Conservation (phyloP, 2,113 vertebrate species). For the Vicugna pacos region DNA sequence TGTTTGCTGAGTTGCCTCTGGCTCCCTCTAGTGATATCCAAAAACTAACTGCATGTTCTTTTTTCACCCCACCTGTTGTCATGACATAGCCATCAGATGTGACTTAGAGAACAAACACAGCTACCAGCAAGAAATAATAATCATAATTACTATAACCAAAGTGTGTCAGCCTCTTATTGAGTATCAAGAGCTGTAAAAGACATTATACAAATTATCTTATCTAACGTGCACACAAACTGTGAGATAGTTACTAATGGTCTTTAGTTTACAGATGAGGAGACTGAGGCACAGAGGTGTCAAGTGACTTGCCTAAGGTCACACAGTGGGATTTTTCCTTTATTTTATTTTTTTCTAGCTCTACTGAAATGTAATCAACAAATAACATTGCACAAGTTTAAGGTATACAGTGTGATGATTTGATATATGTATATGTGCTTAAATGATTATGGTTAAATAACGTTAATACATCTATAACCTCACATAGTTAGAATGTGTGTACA, state of each 20-base stretch:
- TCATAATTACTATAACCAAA: not conserved
- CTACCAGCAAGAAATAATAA: not conserved
- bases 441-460: not conserved
- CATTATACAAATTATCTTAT: not conserved
- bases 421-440: not conserved
- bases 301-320: not conserved
- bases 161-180: not conserved
- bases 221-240: no score
- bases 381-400: not conserved
- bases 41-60: not conserved
- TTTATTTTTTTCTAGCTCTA: not conserved
- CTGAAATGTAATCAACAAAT: not conserved
- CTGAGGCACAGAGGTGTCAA: not conserved
- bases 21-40: conserved; percentile 62
- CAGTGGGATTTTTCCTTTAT: not conserved
- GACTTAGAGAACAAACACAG: not conserved
- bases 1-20: conserved; percentile 41
- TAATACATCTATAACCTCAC: not conserved
- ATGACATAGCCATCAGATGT: not conserved
- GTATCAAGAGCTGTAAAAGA: not conserved
- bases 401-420: not conserved
- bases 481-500: not conserved
- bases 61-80: not conserved
- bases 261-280: not conserved
- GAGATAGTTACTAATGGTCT: not conserved